Evolutionary conservation across 2,113 vertebrate species (phyloP).

Genomic region (Lota lota): DNA sequence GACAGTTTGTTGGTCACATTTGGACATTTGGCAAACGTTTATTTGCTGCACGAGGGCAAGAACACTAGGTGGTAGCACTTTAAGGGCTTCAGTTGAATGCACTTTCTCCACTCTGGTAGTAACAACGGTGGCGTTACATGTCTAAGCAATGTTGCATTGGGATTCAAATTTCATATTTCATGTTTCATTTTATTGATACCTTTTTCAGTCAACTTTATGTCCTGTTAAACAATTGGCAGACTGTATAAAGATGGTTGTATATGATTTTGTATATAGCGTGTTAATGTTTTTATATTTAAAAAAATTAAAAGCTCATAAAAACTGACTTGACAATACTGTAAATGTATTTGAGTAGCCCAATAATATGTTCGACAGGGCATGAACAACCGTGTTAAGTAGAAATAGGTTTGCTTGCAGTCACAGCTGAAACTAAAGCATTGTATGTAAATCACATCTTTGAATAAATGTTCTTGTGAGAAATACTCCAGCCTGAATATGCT

Average conservation of each 20-base stretch:
- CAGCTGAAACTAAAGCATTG: not conserved
- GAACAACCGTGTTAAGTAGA: not conserved
- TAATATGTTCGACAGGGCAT: not conserved
- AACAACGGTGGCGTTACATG: not conserved
- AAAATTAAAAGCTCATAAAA: not conserved
- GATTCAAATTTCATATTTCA: not conserved
- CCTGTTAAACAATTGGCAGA: not conserved
- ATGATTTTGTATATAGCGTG: slow-evolving; percentile 13
- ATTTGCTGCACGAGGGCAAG: too few relatives aligned
- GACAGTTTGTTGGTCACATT: too few relatives aligned
- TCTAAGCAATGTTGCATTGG: not conserved
- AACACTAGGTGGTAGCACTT: too few relatives aligned
- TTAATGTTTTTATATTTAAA: slow-evolving; percentile 9
- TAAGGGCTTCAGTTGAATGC: slow-evolving; percentile 3
- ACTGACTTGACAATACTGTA: slow-evolving; percentile 1
- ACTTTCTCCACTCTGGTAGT: not conserved
- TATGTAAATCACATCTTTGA: too few relatives aligned
- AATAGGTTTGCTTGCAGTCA: not conserved
- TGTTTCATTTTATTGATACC: not conserved
- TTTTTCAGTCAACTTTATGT: not conserved
- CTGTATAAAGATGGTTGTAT: slow-evolving; percentile 29
- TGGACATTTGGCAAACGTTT: too few relatives aligned
- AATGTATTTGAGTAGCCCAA: slow-evolving; percentile 1
- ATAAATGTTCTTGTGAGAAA: too few relatives aligned
- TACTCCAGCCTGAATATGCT: not conserved